Conservation (phyloP, 2,113 vertebrate genomes). For the Gopherus evgoodei region DNA sequence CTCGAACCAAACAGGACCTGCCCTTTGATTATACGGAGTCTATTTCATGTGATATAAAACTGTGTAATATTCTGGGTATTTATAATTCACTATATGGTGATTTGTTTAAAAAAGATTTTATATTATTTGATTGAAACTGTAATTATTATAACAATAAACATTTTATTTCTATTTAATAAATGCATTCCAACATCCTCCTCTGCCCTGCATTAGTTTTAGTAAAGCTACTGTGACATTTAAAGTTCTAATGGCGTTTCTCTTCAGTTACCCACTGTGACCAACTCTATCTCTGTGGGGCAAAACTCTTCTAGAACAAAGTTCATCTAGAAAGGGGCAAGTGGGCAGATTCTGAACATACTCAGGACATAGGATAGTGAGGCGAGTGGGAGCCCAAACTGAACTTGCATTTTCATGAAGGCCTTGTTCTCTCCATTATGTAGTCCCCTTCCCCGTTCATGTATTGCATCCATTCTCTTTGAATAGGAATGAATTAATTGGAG, state of each 20-base stretch:
- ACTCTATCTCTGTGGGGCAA: background rate
- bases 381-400: background rate
- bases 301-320: background rate
- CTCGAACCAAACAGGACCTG: background rate
- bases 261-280: background rate
- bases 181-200: background rate
- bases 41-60: background rate
- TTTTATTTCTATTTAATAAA: background rate
- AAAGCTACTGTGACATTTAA: background rate
- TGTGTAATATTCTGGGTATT: background rate
- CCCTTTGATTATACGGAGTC: background rate
- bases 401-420: background rate
- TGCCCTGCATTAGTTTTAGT: background rate
- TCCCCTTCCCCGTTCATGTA: background rate
- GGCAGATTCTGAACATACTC: background rate
- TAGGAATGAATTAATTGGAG: rapidly evolving
- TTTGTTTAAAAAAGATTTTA: background rate
- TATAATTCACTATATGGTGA: background rate
- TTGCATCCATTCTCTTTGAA: rapidly evolving
- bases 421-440: background rate
- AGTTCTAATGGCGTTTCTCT: background rate
- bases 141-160: background rate
- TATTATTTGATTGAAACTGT: background rate
- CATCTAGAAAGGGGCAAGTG: background rate
- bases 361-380: background rate